Evolutionary conservation across 2,113 vertebrate genomes (phyloP).

Genomic region (Rhabdomys dilectus): DNA sequence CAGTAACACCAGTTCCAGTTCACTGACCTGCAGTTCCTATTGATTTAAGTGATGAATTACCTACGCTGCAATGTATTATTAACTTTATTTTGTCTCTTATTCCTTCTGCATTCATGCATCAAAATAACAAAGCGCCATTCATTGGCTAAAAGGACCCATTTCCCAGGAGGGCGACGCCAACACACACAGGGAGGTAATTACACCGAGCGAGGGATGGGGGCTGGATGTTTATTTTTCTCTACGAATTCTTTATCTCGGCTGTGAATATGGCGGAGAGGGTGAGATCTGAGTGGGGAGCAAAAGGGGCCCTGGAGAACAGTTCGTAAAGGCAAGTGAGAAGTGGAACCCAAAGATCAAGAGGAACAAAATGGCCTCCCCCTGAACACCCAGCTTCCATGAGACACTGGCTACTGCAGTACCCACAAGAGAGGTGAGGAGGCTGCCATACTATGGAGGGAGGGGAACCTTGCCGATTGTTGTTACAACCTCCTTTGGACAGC

Average conservation of each 20-base stretch:
- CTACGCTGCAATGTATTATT: slow-evolving; percentile 82
- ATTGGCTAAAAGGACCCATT: slow-evolving; percentile 52
- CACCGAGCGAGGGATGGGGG: slow-evolving; percentile 6
- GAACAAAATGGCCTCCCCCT: background rate
- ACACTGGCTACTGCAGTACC: background rate
- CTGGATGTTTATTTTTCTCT: slow-evolving; percentile 69
- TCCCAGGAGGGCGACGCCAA: slow-evolving; percentile 69
- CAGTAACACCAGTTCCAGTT: slow-evolving; percentile 81
- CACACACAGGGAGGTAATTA: slow-evolving; percentile 66
- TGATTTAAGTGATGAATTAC: slow-evolving; percentile 84
- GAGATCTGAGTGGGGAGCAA: background rate
- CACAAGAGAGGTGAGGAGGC: background rate
- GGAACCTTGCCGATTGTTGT: accelerated
- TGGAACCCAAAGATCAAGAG: background rate
- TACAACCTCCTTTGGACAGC: accelerated
- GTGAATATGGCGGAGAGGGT: background rate
- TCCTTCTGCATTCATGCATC: slow-evolving; percentile 81
- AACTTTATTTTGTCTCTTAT: slow-evolving; percentile 83
- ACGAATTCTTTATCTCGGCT: slow-evolving; percentile 63
- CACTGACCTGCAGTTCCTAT: slow-evolving; percentile 82
- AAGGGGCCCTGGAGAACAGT: background rate
- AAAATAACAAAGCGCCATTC: slow-evolving; percentile 80
- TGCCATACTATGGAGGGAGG: accelerated
- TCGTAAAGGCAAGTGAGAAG: background rate
- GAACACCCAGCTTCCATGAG: background rate